A percentile compares a stretch with the other conserved stretches of the same genome.
Evolutionary conservation across 2,113 vertebrate species (phyloP).

Genomic region (Toxotes jaculatrix): DNA sequence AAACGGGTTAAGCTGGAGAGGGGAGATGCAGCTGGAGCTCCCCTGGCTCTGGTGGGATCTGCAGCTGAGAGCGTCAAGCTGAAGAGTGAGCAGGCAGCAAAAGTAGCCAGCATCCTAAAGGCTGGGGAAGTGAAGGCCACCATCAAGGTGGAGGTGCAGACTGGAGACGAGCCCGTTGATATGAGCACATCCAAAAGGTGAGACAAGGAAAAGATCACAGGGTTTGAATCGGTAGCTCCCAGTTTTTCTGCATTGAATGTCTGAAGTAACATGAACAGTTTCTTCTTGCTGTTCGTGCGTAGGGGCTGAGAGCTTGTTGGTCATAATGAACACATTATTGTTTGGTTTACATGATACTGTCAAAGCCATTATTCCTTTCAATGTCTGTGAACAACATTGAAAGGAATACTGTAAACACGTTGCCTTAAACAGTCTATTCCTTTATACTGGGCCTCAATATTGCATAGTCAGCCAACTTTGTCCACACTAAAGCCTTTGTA

Average conservation of each 20-base stretch:
- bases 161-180: constrained; percentile 93
- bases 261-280: background rate
- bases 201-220: constrained; percentile 39
- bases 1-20: constrained; percentile 93
- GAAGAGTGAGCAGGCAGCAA: constrained; percentile 82
- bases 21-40: constrained; percentile 69
- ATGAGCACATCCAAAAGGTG: constrained; percentile 97
- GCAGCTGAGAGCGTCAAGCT: constrained; percentile 73
- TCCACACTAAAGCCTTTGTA: constrained; percentile 32
- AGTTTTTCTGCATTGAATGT: background rate
- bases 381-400: background rate
- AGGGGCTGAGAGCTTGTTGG: background rate
- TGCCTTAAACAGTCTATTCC: background rate
- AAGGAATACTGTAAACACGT: constrained; percentile 23
- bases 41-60: constrained; percentile 50
- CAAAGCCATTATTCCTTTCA: background rate
- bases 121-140: constrained; percentile 87
- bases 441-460: constrained; percentile 7
- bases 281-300: background rate
- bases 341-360: constrained; percentile 3
- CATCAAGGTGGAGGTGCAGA: constrained; percentile 90
- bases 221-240: background rate
- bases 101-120: constrained; percentile 86
- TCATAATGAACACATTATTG: background rate
- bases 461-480: constrained; percentile 27